A percentile compares a stretch with the other conserved stretches of the same genome.
These are phyloP conservation scores for Drosophila tropicalis DNA, from an alignment of 1,140 invertebrate genomes.

Conservation along the genomic window DNA sequence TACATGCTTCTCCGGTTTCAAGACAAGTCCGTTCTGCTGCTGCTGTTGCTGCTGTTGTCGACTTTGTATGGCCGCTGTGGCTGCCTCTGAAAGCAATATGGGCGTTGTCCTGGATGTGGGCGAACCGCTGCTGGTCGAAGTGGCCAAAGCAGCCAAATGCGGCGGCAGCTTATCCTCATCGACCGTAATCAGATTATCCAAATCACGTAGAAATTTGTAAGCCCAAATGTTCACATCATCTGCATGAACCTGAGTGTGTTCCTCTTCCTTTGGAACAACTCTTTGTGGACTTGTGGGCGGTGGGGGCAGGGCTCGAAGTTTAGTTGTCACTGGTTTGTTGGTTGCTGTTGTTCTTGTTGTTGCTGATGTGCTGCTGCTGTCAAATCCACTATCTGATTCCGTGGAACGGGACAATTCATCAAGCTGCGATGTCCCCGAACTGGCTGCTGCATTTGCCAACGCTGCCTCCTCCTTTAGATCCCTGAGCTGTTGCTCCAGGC, in stretches of 20 bases:
- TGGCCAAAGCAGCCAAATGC: conserved; percentile 51
- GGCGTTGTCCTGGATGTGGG: conserved; percentile 73
- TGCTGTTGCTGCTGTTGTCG: conserved; percentile 58
- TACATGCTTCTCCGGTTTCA: conserved; percentile 83
- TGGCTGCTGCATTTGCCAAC: conserved; percentile 31
- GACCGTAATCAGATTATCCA: conserved; percentile 80
- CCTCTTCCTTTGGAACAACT: not conserved
- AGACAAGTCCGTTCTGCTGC: conserved; percentile 71
- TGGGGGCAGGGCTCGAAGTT: conserved; percentile 70
- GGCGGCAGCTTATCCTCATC: conserved; percentile 69
- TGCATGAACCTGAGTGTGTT: conserved; percentile 1
- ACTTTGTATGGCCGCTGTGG: conserved; percentile 71
- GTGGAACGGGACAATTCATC: conserved; percentile 81
- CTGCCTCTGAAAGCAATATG: conserved; percentile 73
- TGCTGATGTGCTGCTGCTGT: conserved; percentile 72
- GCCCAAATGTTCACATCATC: conserved; percentile 82
- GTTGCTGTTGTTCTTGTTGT: conserved; percentile 25
- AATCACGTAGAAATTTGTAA: conserved; percentile 81
- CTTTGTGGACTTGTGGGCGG: conserved; percentile 52
- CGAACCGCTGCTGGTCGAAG: conserved; percentile 42
- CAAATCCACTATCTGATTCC: conserved; percentile 81
- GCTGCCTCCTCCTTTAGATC: conserved; percentile 48
- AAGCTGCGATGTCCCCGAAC: conserved; percentile 45
- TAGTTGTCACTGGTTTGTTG: conserved; percentile 66
- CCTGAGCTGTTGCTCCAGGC: conserved; percentile 61